These are phyloP conservation scores for Allophyes oxyacanthae DNA, from an alignment of 2,888 invertebrate genomes.

Conservation along the genomic window DNA sequence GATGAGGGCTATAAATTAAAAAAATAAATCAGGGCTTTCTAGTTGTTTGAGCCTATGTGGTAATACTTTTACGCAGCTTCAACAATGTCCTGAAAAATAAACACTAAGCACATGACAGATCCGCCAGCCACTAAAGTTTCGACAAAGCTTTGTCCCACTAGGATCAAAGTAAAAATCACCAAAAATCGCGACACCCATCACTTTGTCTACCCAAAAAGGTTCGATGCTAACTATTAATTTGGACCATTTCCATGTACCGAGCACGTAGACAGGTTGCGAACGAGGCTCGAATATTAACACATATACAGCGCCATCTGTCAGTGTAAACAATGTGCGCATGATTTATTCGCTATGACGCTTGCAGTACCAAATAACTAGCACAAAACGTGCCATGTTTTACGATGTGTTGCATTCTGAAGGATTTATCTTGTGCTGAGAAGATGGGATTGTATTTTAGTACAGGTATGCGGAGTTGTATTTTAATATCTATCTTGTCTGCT, in stretches of 20 bases:
- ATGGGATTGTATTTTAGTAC: background rate
- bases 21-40: no score
- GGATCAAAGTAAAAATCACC: no score
- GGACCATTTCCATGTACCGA: constrained; percentile 10
- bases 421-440: constrained; percentile 32
- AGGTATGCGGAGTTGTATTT: background rate
- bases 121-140: no score
- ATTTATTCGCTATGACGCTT: constrained; percentile 53
- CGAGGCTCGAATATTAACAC: constrained; percentile 61
- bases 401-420: constrained; percentile 12
- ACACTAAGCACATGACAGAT: no score
- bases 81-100: no score
- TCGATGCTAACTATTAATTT: constrained; percentile 38
- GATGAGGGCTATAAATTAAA: no score
- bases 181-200: constrained; percentile 3
- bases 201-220: constrained; percentile 4
- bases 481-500: no score
- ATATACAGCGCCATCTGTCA: constrained; percentile 47
- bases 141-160: no score
- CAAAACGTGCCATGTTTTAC: constrained; percentile 26
- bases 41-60: no score
- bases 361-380: constrained; percentile 44
- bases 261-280: constrained; percentile 56
- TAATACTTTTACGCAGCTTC: no score
- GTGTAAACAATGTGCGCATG: constrained; percentile 59